A percentile compares a stretch with the other conserved stretches of the same genome.
Evolutionary conservation across 2,888 invertebrate species (phyloP).

Genomic region (Steinernema hermaphroditum): DNA sequence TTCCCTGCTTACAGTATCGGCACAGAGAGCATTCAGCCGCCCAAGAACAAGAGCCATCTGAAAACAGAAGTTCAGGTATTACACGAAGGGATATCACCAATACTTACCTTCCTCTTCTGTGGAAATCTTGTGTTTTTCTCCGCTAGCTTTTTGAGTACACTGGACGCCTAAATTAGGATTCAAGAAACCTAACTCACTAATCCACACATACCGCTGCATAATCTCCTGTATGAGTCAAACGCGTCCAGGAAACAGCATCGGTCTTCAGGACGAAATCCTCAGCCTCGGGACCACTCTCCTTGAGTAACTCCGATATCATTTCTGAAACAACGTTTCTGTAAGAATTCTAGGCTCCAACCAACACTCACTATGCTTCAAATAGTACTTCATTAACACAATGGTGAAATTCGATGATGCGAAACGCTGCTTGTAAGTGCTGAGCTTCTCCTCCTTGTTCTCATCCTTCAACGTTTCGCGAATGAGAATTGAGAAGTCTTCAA

Average conservation of each 20-base stretch:
- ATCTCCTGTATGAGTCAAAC: background rate
- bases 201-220: background rate
- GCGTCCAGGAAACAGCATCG: background rate
- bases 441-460: background rate
- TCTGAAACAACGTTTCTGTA: too few relatives aligned
- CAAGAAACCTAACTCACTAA: background rate
- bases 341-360: too few relatives aligned
- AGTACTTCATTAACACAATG: background rate
- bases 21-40: background rate
- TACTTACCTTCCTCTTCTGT: background rate
- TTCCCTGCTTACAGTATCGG: background rate
- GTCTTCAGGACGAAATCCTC: background rate
- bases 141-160: background rate
- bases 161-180: background rate
- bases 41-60: conserved; percentile 1
- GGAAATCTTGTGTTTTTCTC: background rate
- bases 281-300: background rate
- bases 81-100: too few relatives aligned
- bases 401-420: background rate
- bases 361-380: background rate
- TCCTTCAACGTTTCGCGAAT: background rate
- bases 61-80: too few relatives aligned
- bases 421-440: background rate
- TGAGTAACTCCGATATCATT: background rate
- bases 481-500: background rate